Base-by-base conservation (phyloP, 2,797 vertebrate genomes). In the Malurus splendens region DNA sequence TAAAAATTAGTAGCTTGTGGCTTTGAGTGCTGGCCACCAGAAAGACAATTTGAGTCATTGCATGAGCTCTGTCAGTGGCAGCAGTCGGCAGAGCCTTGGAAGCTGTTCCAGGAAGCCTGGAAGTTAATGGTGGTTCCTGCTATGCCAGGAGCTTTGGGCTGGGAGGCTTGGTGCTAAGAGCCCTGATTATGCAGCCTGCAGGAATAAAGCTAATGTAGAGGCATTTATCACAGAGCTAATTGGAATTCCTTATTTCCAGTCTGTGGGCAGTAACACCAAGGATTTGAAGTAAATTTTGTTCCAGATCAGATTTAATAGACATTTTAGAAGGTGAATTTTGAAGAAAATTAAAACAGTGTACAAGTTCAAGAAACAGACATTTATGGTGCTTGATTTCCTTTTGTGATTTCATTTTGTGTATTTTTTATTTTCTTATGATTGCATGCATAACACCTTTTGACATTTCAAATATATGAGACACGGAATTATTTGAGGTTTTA, bases 281-380 rank as follows among this genome's bases (percentile, higher is more conserved):
- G 56, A 5, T 61, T 57, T 65, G 25, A 81, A 86, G 30, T 51
- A 72, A 57, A 75, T 60, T 81, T 62, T 78, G 12, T 83, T 83
- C 59, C 41, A 48, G 28, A 38, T 81, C 28, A 51, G 42, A 74
- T 30, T 38, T 57, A 68, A 47, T 38, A 44, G 5, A 24, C 0
- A 0, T 73, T 66, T 27, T 12, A 72, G 85, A 89, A 62, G 24
- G 41, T 0, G 0, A 64, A 57, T 65, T 67, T 65, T 50, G 41
- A 76, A 72, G 15, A 82, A 84, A 73, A 64, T 48, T 6, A 1
- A 10, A 52, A 68, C 17, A 42, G 4, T 18, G 5, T 42, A 7
- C 20, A 32, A 7, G 6, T 68, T 92, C 39, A 61, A 44, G 47
- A 38, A 91, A 44, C 32, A 25, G 1, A 42, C 4, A 7, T 2